Percentiles rank a stretch among this genome's conserved stretches.
These are phyloP conservation scores for Lysandra coridon DNA, from an alignment of 2,888 invertebrate species.

Conservation along the genomic window DNA sequence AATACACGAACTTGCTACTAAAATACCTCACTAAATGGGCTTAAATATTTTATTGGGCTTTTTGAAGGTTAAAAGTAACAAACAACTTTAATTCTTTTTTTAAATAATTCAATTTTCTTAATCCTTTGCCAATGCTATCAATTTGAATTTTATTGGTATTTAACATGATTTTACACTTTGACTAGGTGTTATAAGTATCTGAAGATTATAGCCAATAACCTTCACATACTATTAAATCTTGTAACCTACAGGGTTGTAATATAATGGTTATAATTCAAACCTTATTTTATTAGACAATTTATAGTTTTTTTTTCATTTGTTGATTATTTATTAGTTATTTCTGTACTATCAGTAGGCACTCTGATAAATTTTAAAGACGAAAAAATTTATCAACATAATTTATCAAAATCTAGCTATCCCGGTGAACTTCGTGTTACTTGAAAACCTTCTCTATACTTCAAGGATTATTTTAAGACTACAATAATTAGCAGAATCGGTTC, in stretches of 20 bases:
- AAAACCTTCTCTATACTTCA: too few relatives aligned
- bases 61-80: not conserved
- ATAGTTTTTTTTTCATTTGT: not conserved
- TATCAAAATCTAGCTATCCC: too few relatives aligned
- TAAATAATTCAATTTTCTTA: not conserved
- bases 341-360: too few relatives aligned
- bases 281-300: not conserved
- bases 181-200: not conserved
- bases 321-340: not conserved
- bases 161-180: not conserved
- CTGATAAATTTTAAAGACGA: too few relatives aligned
- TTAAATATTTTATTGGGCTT: not conserved
- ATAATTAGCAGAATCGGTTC: too few relatives aligned
- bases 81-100: not conserved
- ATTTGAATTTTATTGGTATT: conserved; percentile 1
- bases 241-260: not conserved
- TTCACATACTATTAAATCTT: not conserved
- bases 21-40: not conserved
- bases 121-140: not conserved
- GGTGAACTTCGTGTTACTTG: too few relatives aligned
- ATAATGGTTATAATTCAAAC: not conserved
- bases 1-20: not conserved
- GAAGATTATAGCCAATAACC: not conserved
- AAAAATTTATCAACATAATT: too few relatives aligned
- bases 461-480: too few relatives aligned